phyloP scores from a whole-genome alignment of 2,113 vertebrate species.

The Pygoscelis antarcticus region DNA sequence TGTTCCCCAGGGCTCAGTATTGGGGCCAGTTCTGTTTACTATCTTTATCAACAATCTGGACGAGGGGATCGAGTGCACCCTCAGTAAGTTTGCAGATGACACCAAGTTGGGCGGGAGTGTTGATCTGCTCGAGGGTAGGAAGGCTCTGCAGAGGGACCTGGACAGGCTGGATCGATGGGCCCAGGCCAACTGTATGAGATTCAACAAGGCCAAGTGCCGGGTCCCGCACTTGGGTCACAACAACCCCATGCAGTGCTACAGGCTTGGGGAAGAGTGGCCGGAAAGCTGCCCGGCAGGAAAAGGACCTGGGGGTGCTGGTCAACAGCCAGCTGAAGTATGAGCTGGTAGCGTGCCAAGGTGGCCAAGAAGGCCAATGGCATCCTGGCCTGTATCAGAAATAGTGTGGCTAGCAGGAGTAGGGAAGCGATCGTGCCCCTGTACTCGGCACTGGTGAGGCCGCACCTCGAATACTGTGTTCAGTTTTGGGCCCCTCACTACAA shows the following conservation, averaged over 20 bases:
- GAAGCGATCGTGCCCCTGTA: not conserved
- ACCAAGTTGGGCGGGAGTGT: not conserved
- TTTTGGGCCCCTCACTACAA: not conserved
- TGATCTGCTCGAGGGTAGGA: not conserved
- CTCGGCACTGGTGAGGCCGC: not conserved
- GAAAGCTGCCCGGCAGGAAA: not conserved
- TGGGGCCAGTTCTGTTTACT: not conserved
- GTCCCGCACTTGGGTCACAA: not conserved
- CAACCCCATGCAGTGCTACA: too few species aligned
- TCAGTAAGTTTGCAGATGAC: not conserved
- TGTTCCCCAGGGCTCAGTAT: not conserved
- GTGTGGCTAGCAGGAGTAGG: not conserved
- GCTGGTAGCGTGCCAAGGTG: not conserved
- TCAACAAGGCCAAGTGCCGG: not conserved
- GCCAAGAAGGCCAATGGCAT: not conserved
- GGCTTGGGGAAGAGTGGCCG: too few species aligned
- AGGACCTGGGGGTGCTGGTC: not conserved
- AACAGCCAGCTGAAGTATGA: not conserved
- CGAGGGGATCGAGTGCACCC: not conserved
- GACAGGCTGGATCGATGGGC: not conserved
- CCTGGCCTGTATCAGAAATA: not conserved
- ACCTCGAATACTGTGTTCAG: not conserved
- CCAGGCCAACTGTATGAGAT: not conserved
- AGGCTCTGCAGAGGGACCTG: not conserved
- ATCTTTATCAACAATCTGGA: not conserved